Base-by-base conservation (phyloP, 1,140 invertebrate genomes). In the Eueides isabella region DNA sequence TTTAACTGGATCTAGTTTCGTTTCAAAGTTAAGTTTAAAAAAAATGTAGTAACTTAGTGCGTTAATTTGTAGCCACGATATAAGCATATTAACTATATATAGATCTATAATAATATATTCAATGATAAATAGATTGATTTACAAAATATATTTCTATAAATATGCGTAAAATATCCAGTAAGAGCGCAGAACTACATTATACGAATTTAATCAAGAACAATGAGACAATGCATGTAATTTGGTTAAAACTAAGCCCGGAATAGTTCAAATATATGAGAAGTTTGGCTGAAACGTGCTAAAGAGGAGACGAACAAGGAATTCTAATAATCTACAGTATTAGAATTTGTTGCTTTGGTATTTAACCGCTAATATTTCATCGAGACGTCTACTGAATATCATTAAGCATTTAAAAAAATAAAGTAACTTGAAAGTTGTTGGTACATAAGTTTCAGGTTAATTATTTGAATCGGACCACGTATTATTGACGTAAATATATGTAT, bases 191-290 rank as follows among this genome's bases (percentile, higher is more conserved):
- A 6, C 48, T 55, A 26, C 9, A 5, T 19, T 23, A 23, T 23
- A 12, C n/a, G 48, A 55, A 19, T n/a, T 55, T 11, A 55, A 55
- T 55, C 9, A 55, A 19, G 23, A 55, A 55, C 48, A 55, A 55
- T 55, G 48, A 55, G 19, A 55, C 19, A 23, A 55, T 55, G 19
- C 11, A 26, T 55, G 48, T 55, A 55, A 55, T 23, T 55, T 55
- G 48, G 48, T 55, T 23, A 55, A 38, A 55, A 55, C 48, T 55
- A 19, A 55, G 19, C n/a, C 41, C 23, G 5, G 48, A 55, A 55
- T 55, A 55, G 48, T 55, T 55, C 48, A 55, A 55, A 55, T 55
- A 55, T 55, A 26, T 23, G 48, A 23, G 6, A 55, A 55, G 48
- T 55, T 55, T 55, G 19, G 48, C 26, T 55, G 48, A 55, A 55